Evolutionary conservation across 1,140 invertebrate species (phyloP), one percentile per base, ranked within the genome.

Genomic region (Agraylea sexmaculata): DNA sequence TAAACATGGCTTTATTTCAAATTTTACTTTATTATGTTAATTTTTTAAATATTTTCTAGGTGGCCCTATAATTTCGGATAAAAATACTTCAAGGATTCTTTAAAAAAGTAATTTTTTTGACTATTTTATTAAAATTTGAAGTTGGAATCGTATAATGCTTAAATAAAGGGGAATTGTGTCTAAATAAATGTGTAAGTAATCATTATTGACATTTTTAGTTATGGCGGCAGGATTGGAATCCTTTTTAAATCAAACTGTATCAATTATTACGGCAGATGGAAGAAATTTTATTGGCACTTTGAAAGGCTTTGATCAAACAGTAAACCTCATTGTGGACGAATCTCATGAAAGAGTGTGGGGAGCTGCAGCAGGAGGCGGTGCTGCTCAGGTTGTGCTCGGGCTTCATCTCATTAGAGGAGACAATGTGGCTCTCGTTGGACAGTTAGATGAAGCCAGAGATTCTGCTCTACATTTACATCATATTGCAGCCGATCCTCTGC

Each of bases 291-390:
- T 94, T 47, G 90, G 92, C 64, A 86, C 66, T 1, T 49, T 72
- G n/a, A 72, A 71, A 41, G 64, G 68, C 30, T 98, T 96, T 69
- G 95, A 99, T 68, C 95, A 99, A 66, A 94, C 91, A 13, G 93
- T 97, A 41, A 99, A 99, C 57, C 73, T 98, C 44, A 95, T 99
- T 54, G 68, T 99, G 21, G 92, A 97, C 60, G 93, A 98, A 64
- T 94, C 90, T 40, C 91, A 96, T 62, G 95, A 98, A 64, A 70
- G 95, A 56, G 92, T 99, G 11, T 99, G 91, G 59, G 94, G 88
- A 40, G 79, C 82, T 11, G 80, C 78, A 8, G 75, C 84, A 52
- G 94, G 93, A 30, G 85, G 98, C 27, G n/a, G n/a, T n/a, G n/a
- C n/a, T n/a, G 91, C 96, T 56, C 91, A 98, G 71, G 92, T 98